Evolutionary conservation across 1,140 invertebrate species (phyloP).

Genomic region (Drosophila sucinea): DNA sequence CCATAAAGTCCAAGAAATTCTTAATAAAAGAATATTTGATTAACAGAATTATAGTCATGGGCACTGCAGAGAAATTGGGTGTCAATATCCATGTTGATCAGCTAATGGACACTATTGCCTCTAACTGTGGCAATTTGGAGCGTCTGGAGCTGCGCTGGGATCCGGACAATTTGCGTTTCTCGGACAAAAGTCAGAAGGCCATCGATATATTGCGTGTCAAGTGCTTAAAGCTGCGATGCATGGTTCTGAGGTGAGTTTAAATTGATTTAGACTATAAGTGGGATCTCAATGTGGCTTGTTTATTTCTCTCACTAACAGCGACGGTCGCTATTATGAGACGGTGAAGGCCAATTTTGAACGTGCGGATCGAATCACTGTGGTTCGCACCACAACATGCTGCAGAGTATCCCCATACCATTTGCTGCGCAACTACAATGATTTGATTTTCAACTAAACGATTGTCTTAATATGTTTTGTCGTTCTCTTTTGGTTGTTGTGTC

Average conservation of each 20-base stretch:
- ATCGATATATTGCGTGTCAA: constrained; percentile 95
- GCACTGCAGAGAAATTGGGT: constrained; percentile 97
- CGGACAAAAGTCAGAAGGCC: constrained; percentile 99
- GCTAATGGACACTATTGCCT: constrained; percentile 98
- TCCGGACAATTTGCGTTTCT: constrained; percentile 98
- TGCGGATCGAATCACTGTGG: constrained; percentile 97
- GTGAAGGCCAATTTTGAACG: constrained; percentile 99
- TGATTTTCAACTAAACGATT: constrained; percentile 92
- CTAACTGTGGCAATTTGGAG: constrained; percentile 94
- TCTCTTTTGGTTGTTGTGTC: background rate
- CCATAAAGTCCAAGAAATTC: too few species aligned
- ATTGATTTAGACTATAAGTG: background rate
- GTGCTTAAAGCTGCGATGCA: constrained; percentile 92
- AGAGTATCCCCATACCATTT: constrained; percentile 95
- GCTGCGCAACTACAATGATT: constrained; percentile 95
- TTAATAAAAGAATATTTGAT: background rate
- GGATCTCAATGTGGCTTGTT: background rate
- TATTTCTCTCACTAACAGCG: constrained; percentile 85
- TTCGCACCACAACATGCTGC: constrained; percentile 97
- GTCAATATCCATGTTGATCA: constrained; percentile 98
- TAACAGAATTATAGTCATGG: constrained; percentile 97
- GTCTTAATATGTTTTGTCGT: background rate
- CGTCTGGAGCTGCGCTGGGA: constrained; percentile 98
- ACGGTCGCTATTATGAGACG: constrained; percentile 99
- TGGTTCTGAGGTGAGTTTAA: constrained; percentile 89